Evolutionary conservation across 2,888 invertebrate species (phyloP).

Genomic region (Selenia dentaria): DNA sequence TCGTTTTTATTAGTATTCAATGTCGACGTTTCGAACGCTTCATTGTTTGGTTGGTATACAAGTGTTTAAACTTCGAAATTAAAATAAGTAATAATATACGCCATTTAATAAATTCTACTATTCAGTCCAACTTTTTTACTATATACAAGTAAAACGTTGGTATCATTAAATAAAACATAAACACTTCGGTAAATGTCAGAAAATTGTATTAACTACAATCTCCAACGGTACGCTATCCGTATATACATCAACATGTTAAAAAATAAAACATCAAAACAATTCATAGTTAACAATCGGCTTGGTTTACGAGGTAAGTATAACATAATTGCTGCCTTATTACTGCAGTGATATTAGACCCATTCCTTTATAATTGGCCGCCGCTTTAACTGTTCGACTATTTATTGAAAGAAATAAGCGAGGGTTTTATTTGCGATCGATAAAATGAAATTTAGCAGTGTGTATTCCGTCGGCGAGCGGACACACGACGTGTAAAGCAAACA

Average conservation of each 20-base stretch:
- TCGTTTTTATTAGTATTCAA: too few relatives aligned
- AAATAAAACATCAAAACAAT: constrained; percentile 34
- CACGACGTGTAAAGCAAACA: constrained; percentile 67
- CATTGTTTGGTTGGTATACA: too few relatives aligned
- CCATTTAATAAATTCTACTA: too few relatives aligned
- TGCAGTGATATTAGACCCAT: constrained; percentile 46
- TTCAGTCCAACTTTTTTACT: too few relatives aligned
- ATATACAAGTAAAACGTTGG: too few relatives aligned
- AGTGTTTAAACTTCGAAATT: too few relatives aligned
- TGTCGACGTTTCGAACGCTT: too few relatives aligned
- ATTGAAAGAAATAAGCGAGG: constrained; percentile 31
- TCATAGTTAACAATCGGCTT: constrained; percentile 43
- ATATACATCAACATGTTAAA: constrained; percentile 17
- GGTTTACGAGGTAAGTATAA: constrained; percentile 45
- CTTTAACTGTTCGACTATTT: constrained; percentile 46
- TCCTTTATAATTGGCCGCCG: constrained; percentile 46
- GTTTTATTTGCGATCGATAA: constrained; percentile 46
- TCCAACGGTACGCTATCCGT: too few relatives aligned
- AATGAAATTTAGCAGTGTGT: constrained; percentile 44
- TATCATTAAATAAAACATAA: too few relatives aligned
- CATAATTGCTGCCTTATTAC: constrained; percentile 51
- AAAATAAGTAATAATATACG: too few relatives aligned
- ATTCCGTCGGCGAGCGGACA: constrained; percentile 53
- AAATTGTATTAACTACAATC: too few relatives aligned
- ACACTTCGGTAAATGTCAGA: too few relatives aligned